phyloP scores from a whole-genome alignment of 1,140 invertebrate genomes.

The Eciton burchellii region DNA sequence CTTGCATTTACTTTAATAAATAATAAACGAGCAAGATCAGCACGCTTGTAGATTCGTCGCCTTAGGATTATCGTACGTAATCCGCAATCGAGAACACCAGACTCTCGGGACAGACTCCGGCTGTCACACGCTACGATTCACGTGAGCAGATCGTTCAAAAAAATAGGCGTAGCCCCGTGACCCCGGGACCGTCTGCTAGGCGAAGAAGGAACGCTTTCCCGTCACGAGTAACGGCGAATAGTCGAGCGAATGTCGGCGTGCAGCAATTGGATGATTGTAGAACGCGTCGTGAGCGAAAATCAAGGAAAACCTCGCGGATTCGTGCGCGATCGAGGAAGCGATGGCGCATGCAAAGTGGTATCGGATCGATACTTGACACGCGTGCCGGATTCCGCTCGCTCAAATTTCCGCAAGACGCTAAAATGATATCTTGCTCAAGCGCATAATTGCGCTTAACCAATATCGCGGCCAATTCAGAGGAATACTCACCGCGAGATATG shows the following conservation, averaged over 20 bases:
- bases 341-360: conserved; percentile 78
- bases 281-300: neutral
- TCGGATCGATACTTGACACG: conserved; percentile 67
- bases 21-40: neutral
- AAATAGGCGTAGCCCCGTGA: conserved; percentile 84
- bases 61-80: neutral
- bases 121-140: conserved; percentile 74
- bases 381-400: conserved; percentile 21
- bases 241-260: no score
- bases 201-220: neutral
- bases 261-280: no score
- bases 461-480: neutral
- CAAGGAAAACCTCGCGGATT: neutral
- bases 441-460: neutral
- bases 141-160: conserved; percentile 80
- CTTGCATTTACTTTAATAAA: neutral
- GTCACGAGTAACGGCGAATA: neutral
- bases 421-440: neutral
- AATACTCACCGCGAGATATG: conserved; percentile 61
- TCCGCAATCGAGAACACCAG: neutral
- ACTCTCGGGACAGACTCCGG: neutral
- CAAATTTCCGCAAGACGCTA: neutral
- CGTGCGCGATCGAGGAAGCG: conserved; percentile 65
- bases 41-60: neutral
- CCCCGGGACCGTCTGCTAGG: conserved; percentile 67